phyloP scores from a whole-genome alignment of 2,797 vertebrate species.

The Melopsittacus undulatus region DNA sequence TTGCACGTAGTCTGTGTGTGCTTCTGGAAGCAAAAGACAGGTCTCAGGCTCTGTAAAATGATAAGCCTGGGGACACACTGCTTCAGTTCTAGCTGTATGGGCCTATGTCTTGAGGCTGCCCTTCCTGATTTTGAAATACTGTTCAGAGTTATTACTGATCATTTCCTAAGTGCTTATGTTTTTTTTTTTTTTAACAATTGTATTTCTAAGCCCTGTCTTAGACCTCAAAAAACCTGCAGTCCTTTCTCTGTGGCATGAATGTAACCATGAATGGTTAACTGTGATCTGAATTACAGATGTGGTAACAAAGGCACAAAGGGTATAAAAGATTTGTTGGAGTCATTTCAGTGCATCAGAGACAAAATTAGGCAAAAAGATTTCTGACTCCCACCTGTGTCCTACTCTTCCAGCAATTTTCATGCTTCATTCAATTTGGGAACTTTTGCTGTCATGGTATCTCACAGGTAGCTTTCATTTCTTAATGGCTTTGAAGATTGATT shows the following conservation, averaged over 20 bases:
- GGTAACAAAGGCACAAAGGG: not conserved
- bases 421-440: conserved; percentile 33
- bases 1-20: not conserved
- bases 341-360: conserved; percentile 27
- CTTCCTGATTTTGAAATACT: not conserved
- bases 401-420: conserved; percentile 24
- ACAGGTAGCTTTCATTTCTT: conserved; percentile 30
- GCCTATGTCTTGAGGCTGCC: not conserved
- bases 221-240: not conserved
- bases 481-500: conserved; percentile 17
- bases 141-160: not conserved
- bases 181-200: not conserved
- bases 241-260: not conserved
- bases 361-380: conserved; percentile 44
- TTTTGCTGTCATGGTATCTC: conserved; percentile 13
- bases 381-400: conserved; percentile 44
- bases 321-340: conserved; percentile 33
- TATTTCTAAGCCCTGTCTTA: not conserved
- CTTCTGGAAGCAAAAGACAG: not conserved
- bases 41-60: not conserved
- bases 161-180: not conserved
- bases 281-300: conserved; percentile 7
- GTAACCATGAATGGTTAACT: not conserved
- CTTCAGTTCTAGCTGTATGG: not conserved
- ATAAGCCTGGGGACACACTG: not conserved